Evolutionary conservation across 2,797 vertebrate genomes (phyloP), one percentile per base, ranked within the genome.

Genomic region (Pseudochaenichthys georgianus): DNA sequence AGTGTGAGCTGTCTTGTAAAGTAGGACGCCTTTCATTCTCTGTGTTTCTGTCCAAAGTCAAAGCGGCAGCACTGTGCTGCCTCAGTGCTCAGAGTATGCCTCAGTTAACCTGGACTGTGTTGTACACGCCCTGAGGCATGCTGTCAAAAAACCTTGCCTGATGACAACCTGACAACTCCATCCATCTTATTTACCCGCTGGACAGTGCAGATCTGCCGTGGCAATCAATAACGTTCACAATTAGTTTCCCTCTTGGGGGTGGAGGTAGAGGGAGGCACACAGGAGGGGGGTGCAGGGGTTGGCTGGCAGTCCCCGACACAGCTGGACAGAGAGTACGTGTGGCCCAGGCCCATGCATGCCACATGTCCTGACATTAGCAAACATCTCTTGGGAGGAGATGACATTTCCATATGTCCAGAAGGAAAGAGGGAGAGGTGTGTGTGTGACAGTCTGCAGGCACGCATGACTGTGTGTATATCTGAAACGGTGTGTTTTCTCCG

Each of bases 191-290:
- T 93, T 93, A 92, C 93, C 94, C 89, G 68, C 89, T 88, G 92
- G 94, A 93, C 90, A 92, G 85, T 71, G 50, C 80, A 81, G 86
- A 85, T 91, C 87, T 79, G 86, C 85, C 42, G 81, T 70, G 87
- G 92, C 93, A 93, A 95, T 95, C 94, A 95, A 95, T 95, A 95
- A 94, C 64, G 80, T 85, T 92, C 93, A 94, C 93, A 95, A 95
- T 95, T 95, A 95, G 94, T 92, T 87, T 81, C 86, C 85, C 90
- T 89, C 78, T 78, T 77, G 88, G 81, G 72, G 82, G 82, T 47
- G 77, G 17, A 75, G 75, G 78, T 43, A 59, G 66, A 68, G 69
- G 68, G 84, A 65, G 82, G 78, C 67, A 47, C 78, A 76, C 13
- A 3, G 3, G 43, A 19, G 45, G 38, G 38, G 47, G 55, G 65